Base-by-base conservation (phyloP, 2,113 vertebrate species). In the Tursiops truncatus region DNA sequence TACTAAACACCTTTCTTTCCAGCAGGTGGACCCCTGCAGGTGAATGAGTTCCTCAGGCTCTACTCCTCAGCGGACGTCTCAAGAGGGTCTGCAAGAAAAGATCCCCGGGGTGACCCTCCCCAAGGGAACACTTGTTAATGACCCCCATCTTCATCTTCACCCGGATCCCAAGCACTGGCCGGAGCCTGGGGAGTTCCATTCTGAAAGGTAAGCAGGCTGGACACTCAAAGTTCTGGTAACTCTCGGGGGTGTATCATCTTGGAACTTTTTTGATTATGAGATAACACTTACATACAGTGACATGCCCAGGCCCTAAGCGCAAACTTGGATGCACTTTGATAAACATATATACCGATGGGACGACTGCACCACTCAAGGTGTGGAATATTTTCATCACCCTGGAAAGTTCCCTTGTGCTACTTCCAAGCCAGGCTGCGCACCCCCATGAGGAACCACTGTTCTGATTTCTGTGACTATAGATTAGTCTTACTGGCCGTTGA, bases 11-110 rank as follows among this genome's bases (percentile, higher is more conserved):
- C 9, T 4, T 88, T 85, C 53, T 5, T 60, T 47, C 8, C 20
- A 44, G 12, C 58, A 99, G 99, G 96, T 94, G 36, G 12, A 98
- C 8, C 89, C 98, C 31, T 98, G 93, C 98, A 98, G 63, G 97
- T 99, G 97, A 99, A 97, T 0, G 98, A 99, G 97, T 97, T 98
- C 21, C 97, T 99, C 33, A 71, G 98, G 2, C 44, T 99, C 36
- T 98, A 94, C 73, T 99, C 99, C 0, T 67, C 81, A 5, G 98
- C 93, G 38, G 97, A 0, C 87, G 97, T 9, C 26, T 99, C 20
- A 98, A 99, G 26, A 98, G 99, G 26, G 93, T 98, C 63, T 99
- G 98, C 92, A 99, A 99, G 98, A 97, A 99, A 36, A 99, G 97
- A 76, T 99, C 62, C 98, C 73, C 1, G 98, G 98, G 2, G 47